Percentiles rank a stretch among this genome's conserved stretches.
Evolutionary conservation across 1,140 invertebrate genomes (phyloP).

Genomic region (Plectrocnemia conspersa): DNA sequence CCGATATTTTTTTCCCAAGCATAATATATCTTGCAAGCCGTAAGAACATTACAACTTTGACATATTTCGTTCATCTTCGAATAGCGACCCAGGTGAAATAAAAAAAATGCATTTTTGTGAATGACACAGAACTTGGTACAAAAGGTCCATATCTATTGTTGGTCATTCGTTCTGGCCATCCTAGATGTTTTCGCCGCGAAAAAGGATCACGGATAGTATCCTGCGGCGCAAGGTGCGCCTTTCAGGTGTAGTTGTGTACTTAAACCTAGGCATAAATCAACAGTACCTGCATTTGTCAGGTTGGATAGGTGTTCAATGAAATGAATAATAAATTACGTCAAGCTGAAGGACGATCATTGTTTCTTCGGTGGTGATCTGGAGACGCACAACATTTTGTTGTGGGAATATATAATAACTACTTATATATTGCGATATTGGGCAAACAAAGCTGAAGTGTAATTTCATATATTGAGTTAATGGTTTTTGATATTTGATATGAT

Average conservation of each 20-base stretch:
- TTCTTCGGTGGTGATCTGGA: too few species aligned
- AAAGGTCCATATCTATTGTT: conserved; percentile 23
- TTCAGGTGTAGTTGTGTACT: conserved; percentile 21
- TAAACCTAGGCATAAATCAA: conserved; percentile 28
- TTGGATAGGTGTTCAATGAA: too few species aligned
- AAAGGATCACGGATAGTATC: conserved; percentile 33
- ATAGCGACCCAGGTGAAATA: conserved; percentile 13
- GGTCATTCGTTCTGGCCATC: conserved; percentile 27
- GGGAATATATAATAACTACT: too few species aligned
- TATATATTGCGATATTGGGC: too few species aligned
- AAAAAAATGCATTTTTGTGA: conserved; percentile 34
- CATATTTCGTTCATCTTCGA: conserved; percentile 33
- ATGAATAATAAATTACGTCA: too few species aligned
- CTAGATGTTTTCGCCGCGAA: conserved; percentile 19
- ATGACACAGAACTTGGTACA: conserved; percentile 24
- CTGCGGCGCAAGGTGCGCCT: conserved; percentile 34
- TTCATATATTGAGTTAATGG: too few species aligned
- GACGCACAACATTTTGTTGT: too few species aligned
- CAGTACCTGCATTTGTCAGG: too few species aligned
- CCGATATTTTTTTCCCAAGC: conserved; percentile 24
- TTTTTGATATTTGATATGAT: too few species aligned
- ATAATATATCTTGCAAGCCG: conserved; percentile 35
- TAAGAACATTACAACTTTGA: conserved; percentile 32
- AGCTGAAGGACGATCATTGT: too few species aligned
- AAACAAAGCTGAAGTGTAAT: too few species aligned